Conservation (phyloP, 2,797 vertebrate species). For the Acrocephalus scirpaceus region DNA sequence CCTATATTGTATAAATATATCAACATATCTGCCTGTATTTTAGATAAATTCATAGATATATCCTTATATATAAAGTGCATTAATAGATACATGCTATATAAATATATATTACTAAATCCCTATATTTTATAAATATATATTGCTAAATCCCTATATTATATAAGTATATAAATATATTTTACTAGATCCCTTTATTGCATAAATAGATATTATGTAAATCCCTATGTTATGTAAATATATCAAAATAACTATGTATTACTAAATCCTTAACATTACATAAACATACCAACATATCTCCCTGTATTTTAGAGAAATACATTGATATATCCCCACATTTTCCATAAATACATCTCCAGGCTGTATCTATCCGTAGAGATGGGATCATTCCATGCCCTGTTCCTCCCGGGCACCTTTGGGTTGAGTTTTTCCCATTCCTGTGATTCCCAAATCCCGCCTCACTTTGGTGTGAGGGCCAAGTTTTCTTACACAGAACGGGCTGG, state of each 20-base stretch:
- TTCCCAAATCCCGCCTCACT: neutral
- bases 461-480: neutral
- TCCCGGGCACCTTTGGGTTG: neutral
- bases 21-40: too few relatives aligned
- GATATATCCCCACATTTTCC: neutral
- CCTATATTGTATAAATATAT: neutral
- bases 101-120: neutral
- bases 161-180: neutral
- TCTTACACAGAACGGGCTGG: neutral
- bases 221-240: neutral
- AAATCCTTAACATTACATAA: neutral
- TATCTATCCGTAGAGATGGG: rapidly evolving
- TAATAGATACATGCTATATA: neutral
- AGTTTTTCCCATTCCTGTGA: neutral
- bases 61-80: too few relatives aligned
- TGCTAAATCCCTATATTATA: too few relatives aligned
- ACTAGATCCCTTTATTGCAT: too few relatives aligned
- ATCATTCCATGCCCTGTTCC: rapidly evolving
- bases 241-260: too few relatives aligned
- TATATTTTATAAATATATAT: neutral
- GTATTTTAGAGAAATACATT: neutral
- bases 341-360: too few relatives aligned
- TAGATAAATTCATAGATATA: neutral
- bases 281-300: rapidly evolving
- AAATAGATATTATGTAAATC: neutral